Percentiles rank a stretch among this genome's conserved stretches.
These are phyloP conservation scores for Opisthograptis luteolata DNA, from an alignment of 2,888 invertebrate genomes.

Conservation along the genomic window DNA sequence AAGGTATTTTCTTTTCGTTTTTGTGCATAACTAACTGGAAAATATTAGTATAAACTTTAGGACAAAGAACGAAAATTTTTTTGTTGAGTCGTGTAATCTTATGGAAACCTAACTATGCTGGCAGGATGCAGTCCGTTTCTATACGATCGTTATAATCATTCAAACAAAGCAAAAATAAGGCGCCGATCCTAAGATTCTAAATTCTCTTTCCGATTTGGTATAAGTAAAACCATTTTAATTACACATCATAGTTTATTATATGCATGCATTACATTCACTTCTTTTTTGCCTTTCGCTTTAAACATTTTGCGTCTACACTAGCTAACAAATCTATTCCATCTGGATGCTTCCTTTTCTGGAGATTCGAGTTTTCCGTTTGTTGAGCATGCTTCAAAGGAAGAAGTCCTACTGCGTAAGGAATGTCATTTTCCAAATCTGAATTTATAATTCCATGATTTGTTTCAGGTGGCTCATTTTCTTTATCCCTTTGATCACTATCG, in stretches of 20 bases:
- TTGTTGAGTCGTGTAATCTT: too few relatives aligned
- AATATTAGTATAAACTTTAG: too few relatives aligned
- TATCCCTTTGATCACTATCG: slow-evolving; percentile 45
- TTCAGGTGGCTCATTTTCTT: slow-evolving; percentile 52
- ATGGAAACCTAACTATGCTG: too few relatives aligned
- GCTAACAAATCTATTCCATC: slow-evolving; percentile 54
- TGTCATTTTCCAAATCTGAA: slow-evolving; percentile 59
- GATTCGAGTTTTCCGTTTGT: slow-evolving; percentile 50
- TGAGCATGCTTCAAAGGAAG: slow-evolving; percentile 68
- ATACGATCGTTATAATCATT: too few relatives aligned
- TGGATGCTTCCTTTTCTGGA: slow-evolving; percentile 61
- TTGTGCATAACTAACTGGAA: too few relatives aligned
- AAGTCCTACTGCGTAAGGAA: slow-evolving; percentile 76
- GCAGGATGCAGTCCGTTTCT: too few relatives aligned
- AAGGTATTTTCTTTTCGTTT: too few relatives aligned
- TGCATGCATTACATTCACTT: slow-evolving; percentile 48
- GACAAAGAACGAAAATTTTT: too few relatives aligned
- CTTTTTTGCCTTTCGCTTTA: slow-evolving; percentile 76
- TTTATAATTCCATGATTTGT: slow-evolving; percentile 39
- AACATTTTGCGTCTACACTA: slow-evolving; percentile 69
- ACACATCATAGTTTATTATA: neutral
- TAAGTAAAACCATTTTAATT: slow-evolving; percentile 15
- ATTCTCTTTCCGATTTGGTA: too few relatives aligned
- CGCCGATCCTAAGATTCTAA: too few relatives aligned
- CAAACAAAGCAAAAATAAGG: too few relatives aligned